phyloP scores from a whole-genome alignment of 2,797 vertebrate genomes.

The Falco rusticolus region DNA sequence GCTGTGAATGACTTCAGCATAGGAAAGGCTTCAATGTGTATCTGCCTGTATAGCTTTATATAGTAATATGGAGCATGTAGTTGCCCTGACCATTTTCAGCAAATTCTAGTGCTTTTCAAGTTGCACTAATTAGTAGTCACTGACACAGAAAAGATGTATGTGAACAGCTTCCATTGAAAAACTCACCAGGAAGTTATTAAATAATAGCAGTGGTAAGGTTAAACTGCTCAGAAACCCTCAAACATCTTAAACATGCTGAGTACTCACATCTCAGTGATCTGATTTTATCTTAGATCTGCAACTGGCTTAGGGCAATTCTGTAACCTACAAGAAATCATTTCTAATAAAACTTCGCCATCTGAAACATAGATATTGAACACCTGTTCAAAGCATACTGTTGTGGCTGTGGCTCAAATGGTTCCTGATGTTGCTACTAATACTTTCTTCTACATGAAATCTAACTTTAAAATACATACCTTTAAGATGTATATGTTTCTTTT shows the following conservation, averaged over 20 bases:
- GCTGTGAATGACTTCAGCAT: neutral
- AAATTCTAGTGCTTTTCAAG: neutral
- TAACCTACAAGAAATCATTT: neutral
- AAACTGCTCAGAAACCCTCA: neutral
- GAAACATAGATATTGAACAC: neutral
- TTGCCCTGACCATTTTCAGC: neutral
- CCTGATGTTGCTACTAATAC: neutral
- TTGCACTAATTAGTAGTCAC: neutral
- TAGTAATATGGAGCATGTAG: neutral
- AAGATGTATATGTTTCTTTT: neutral
- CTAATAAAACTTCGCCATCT: neutral
- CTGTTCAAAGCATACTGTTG: neutral
- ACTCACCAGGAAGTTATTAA: neutral
- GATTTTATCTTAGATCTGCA: neutral
- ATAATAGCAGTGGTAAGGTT: neutral
- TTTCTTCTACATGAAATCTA: neutral
- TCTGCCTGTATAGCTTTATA: neutral
- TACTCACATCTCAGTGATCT: neutral
- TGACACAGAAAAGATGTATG: neutral
- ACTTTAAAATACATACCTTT: neutral
- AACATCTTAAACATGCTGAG: neutral
- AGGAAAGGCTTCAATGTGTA: neutral
- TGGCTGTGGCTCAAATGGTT: neutral
- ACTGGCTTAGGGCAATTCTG: neutral
- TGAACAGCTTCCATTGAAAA: neutral